Conservation (phyloP, 2,888 invertebrate genomes). For the Gastrophysa polygoni region DNA sequence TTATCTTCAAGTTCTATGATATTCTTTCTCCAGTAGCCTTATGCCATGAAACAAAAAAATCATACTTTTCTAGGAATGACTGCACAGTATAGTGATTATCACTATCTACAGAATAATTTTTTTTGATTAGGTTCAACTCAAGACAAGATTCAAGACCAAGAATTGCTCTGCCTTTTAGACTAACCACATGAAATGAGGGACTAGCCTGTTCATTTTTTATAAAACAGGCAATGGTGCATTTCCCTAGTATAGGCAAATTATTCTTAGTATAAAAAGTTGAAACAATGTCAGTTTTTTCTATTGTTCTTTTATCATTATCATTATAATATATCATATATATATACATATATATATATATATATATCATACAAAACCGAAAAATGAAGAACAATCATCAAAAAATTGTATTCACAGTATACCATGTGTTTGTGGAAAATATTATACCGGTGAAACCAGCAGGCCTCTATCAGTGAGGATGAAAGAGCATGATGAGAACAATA, state of each 20-base stretch:
- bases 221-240: background rate
- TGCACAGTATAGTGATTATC: background rate
- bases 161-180: conserved; percentile 17
- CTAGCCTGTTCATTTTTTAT: background rate
- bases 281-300: background rate
- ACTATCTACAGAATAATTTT: background rate
- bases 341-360: too few relatives aligned
- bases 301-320: too few relatives aligned
- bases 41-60: conserved; percentile 20
- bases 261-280: background rate
- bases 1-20: conserved; percentile 24
- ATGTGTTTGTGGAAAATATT: too few relatives aligned
- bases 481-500: too few relatives aligned
- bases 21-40: conserved; percentile 18
- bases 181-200: conserved; percentile 20
- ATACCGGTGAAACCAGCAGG: too few relatives aligned
- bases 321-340: too few relatives aligned
- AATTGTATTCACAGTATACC: too few relatives aligned
- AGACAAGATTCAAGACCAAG: conserved; percentile 19
- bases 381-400: too few relatives aligned
- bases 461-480: too few relatives aligned
- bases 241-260: background rate
- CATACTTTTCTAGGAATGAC: conserved; percentile 32
- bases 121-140: conserved; percentile 17
- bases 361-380: too few relatives aligned